Base-by-base conservation (phyloP, 2,888 invertebrate genomes). In the Heteromurus nitidus region DNA sequence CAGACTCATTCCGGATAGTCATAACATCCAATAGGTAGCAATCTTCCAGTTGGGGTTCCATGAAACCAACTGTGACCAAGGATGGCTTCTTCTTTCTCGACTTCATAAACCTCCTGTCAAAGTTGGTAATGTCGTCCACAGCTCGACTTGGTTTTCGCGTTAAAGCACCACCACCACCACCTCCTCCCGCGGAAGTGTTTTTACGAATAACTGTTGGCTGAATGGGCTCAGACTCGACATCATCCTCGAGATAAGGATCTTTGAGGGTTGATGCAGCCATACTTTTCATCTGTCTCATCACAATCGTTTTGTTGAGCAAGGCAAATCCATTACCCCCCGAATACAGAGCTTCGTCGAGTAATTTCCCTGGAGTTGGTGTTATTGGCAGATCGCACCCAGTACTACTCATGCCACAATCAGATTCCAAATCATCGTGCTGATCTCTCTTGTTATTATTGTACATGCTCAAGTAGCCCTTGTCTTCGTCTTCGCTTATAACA, bases 11-110 rank as follows among this genome's bases (percentile, higher is more conserved):
- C 75, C 84, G 50, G 24, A 86, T 75, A 3, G 85, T 86, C 26
- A 86, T 81, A 24, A 86, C 82, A 77, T 86, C 86, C 47, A 86
- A 68, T 13, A 84, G 28, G 36, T 86, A 86, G 44, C 86, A 86
- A 80, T 83, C 80, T 18, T 85, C 83, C 53, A 85, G 30, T 28
- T 58, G 72, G 2, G 72, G 72, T 53, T 72, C 72, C 72, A 72
- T 72, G 22, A 72, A 72, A 60, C 72, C 72, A 24, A 72, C 22
- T 26, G 72, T 72, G 13, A 72, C 58, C 16, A 72, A 28, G 42
- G 72, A 72, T 3, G 58, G 58, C 18, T 72, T 72, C 11, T 58
- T 58, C 44, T 72, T 72, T 30, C 72, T 58, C 3, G 36, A 24
- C 26, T 72, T 72, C 72, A 72, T 72, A 31, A 72, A 60, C 18